A percentile compares a stretch with the other conserved stretches of the same genome.
phyloP scores from a whole-genome alignment of 2,888 invertebrate genomes.

The Tachina grossa region DNA sequence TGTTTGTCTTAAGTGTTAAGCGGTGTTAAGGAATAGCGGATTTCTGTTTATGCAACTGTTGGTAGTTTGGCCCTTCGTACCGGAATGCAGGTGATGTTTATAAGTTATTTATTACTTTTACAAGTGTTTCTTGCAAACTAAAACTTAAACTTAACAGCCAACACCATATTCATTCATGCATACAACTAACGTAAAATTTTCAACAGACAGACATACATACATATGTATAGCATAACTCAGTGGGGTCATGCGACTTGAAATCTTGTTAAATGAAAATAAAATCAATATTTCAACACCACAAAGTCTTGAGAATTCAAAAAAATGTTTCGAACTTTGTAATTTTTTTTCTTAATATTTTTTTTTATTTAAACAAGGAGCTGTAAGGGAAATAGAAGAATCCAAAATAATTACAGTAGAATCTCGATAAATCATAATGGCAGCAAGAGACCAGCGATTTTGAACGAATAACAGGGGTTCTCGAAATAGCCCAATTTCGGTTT shows the following conservation, averaged over 20 bases:
- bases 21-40: conserved; percentile 59
- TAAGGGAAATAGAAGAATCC: too few relatives aligned
- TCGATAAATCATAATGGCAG: too few relatives aligned
- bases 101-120: conserved; percentile 70
- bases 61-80: conserved; percentile 36
- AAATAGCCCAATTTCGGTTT: too few relatives aligned
- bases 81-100: conserved; percentile 71
- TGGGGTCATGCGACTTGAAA: conserved; percentile 61
- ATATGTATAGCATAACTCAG: conserved; percentile 8
- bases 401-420: too few relatives aligned
- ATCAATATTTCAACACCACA: conserved; percentile 48
- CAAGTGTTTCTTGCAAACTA: conserved; percentile 58
- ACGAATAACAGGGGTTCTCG: too few relatives aligned
- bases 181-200: conserved; percentile 12
- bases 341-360: neutral
- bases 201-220: too few relatives aligned
- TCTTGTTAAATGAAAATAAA: conserved; percentile 50
- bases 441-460: too few relatives aligned
- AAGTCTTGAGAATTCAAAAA: conserved; percentile 2
- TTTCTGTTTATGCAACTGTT: conserved; percentile 27
- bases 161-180: conserved; percentile 11
- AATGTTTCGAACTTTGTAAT: conserved; percentile 19
- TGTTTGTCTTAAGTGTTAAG: conserved; percentile 20
- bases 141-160: conserved; percentile 23
- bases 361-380: neutral